phyloP scores from a whole-genome alignment of 1,140 invertebrate genomes.

The Hormaphis cornu region DNA sequence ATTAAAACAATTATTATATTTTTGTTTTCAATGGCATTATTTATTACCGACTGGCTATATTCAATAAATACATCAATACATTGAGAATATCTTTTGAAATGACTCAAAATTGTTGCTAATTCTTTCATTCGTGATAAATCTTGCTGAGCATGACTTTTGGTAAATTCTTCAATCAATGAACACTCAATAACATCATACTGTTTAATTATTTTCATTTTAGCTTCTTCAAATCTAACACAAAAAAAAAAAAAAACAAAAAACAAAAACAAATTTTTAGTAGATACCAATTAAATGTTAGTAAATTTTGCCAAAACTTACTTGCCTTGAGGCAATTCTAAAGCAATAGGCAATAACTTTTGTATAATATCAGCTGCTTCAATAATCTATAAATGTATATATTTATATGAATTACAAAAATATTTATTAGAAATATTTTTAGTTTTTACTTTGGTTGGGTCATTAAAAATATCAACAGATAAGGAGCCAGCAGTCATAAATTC shows the following conservation, averaged over 20 bases:
- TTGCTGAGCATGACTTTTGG: slow-evolving; percentile 69
- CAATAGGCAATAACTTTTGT: slow-evolving; percentile 90
- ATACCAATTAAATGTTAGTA: not conserved
- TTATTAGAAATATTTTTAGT: not conserved
- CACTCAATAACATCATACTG: slow-evolving; percentile 94
- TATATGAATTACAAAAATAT: not conserved
- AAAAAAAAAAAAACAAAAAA: slow-evolving; percentile 36
- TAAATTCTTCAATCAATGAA: slow-evolving; percentile 90
- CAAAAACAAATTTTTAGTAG: not conserved
- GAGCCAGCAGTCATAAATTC: slow-evolving; percentile 83
- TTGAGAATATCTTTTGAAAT: slow-evolving; percentile 93
- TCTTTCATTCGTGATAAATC: slow-evolving; percentile 86
- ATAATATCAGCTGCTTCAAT: slow-evolving; percentile 97
- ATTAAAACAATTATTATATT: slow-evolving; percentile 38
- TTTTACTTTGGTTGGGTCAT: slow-evolving; percentile 49
- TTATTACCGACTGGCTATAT: slow-evolving; percentile 75
- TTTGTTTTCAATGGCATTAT: not conserved
- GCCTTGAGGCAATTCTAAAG: slow-evolving; percentile 54
- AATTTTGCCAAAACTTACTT: not conserved
- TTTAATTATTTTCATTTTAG: slow-evolving; percentile 79
- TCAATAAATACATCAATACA: slow-evolving; percentile 96
- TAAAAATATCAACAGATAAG: slow-evolving; percentile 74
- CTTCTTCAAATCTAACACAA: slow-evolving; percentile 77
- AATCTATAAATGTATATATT: slow-evolving; percentile 48
- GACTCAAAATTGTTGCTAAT: slow-evolving; percentile 78